Base-by-base conservation (phyloP, 1,140 invertebrate species). In the Cephus cinctus region DNA sequence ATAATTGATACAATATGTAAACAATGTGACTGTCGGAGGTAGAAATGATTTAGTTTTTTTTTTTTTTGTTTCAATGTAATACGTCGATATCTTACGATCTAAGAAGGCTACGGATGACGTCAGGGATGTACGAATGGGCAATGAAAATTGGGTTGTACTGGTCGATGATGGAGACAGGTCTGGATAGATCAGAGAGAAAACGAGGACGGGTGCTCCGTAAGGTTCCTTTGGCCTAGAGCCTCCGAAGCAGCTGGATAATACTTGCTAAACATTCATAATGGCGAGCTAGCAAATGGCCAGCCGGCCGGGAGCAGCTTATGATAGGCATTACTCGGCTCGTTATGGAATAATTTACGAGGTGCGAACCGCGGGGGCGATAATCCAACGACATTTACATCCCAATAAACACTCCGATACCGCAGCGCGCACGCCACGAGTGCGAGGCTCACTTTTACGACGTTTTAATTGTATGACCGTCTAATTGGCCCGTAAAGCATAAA, bases 321-420 rank as follows among this genome's bases (percentile, higher is more conserved):
- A 75, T 66, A 65, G 65, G 67, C 65, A 75, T 73, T 73, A 75
- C 69, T 73, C 61, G 63, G 65, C 70, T 75, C 72, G 73, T 75
- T 77, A 74, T 56, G 63, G 67, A 71, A 75, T 77, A 75, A 77
- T 77, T 77, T 77, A 77, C 67, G 73, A 75, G 73, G 72, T 74
- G 73, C 63, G 65, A 75, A 75, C 62, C 70, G 65, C 65, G 69
- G 69, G 72, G 69, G 71, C 71, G 73, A 76, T 76, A 76, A 77
- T 77, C 74, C 74, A 68, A 59, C 67, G 74, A 75, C 74, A 75
- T 77, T 77, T 77, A 75, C 72, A 75, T 77, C 71, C 74, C 72
- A 75, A 77, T 77, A 75, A 75, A 76, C 71, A 73, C 52, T 65
- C 59, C 56, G 63, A 73, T 69, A 73, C 61, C 58, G 57, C 43